These are phyloP conservation scores for Otolemur garnettii DNA, from an alignment of 2,113 vertebrate genomes.

Conservation along the genomic window DNA sequence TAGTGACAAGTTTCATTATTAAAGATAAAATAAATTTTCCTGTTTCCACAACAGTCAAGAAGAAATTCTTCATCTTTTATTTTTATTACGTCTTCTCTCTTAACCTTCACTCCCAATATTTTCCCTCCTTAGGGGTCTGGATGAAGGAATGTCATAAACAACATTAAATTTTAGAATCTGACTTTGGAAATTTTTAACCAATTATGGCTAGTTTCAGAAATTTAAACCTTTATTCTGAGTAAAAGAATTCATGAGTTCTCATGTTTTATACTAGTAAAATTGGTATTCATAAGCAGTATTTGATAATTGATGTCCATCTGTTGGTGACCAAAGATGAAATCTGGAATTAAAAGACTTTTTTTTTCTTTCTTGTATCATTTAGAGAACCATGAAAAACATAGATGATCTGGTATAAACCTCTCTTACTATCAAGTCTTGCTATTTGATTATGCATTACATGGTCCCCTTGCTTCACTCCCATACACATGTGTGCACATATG, in stretches of 20 bases:
- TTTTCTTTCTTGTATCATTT: background rate
- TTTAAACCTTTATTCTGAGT: background rate
- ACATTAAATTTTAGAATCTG: background rate
- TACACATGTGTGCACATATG: no score
- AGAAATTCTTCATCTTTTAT: background rate
- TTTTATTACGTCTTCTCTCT: background rate
- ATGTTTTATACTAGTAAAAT: background rate
- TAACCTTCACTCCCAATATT: background rate
- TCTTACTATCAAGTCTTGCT: background rate
- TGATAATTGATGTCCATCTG: background rate
- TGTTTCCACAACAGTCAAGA: background rate
- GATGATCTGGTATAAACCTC: background rate
- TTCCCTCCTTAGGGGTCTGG: background rate
- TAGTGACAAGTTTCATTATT: background rate
- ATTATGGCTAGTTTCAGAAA: background rate
- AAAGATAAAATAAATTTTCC: background rate
- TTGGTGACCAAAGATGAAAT: background rate
- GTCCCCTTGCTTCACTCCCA: background rate
- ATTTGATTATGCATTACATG: background rate
- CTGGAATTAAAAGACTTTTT: background rate
- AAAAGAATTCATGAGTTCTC: background rate
- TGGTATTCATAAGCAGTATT: background rate
- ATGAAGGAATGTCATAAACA: background rate
- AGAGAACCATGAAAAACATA: background rate
- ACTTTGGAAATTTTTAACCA: conserved; percentile 6